phyloP scores from a whole-genome alignment of 2,797 vertebrate species.

The Leptodactylus fallax region DNA sequence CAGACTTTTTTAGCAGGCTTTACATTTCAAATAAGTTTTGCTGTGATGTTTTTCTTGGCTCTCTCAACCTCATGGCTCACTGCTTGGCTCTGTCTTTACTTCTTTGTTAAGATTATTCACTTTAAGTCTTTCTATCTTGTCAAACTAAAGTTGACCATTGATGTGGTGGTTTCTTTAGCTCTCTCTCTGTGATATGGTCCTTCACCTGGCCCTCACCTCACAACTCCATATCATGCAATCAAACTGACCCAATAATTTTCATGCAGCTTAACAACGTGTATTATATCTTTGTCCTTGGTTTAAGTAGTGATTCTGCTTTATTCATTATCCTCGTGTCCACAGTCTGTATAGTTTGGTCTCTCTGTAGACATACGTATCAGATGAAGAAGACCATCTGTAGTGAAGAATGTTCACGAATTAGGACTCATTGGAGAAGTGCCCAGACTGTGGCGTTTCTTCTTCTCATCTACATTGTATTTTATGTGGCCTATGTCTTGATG shows the following conservation, averaged over 20 bases:
- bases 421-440: background rate
- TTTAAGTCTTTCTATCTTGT: background rate
- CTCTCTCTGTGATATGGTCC: background rate
- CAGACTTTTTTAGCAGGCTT: background rate
- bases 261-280: background rate
- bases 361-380: background rate
- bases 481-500: background rate
- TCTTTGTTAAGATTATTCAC: background rate
- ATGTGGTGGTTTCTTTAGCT: background rate
- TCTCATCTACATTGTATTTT: constrained; percentile 3
- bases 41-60: background rate
- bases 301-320: background rate
- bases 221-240: background rate
- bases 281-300: background rate
- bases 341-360: constrained; percentile 1
- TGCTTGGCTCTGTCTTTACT: constrained; percentile 2
- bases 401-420: background rate
- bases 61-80: background rate
- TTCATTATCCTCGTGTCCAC: background rate
- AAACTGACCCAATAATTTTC: background rate
- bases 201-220: background rate
- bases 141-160: background rate
- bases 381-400: background rate
- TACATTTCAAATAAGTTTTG: background rate
- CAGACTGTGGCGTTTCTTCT: background rate